Evolutionary conservation across 2,888 invertebrate genomes (phyloP).

Genomic region (Philopedon plagiatum): DNA sequence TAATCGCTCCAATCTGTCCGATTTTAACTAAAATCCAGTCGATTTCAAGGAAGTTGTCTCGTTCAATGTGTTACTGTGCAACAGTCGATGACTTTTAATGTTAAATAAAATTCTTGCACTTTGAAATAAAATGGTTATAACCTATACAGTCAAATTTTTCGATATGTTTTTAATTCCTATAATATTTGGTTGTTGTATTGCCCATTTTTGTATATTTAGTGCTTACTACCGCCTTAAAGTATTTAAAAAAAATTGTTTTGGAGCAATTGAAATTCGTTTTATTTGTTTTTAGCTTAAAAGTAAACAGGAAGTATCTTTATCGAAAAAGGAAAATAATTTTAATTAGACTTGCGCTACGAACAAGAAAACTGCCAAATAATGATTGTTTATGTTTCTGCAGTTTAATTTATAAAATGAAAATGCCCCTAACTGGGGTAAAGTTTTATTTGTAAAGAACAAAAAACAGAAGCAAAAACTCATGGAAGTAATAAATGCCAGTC

Average conservation of each 20-base stretch:
- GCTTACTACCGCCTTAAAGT: too few species aligned
- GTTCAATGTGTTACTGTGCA: not conserved
- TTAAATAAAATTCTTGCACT: not conserved
- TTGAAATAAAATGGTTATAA: too few species aligned
- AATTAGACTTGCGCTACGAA: not conserved
- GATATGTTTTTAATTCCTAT: too few species aligned
- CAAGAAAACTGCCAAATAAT: not conserved
- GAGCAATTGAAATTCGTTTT: too few species aligned
- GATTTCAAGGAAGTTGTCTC: not conserved
- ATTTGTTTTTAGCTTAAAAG: too few species aligned
- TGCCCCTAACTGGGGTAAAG: not conserved
- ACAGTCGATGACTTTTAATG: not conserved
- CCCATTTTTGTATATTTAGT: too few species aligned
- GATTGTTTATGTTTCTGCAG: not conserved
- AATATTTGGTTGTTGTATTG: too few species aligned
- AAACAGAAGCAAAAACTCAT: not conserved
- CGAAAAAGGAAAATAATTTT: not conserved
- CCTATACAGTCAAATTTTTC: too few species aligned
- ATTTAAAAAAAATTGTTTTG: too few species aligned
- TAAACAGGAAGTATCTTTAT: too few species aligned
- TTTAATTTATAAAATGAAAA: not conserved
- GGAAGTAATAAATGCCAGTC: not conserved
- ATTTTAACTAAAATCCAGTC: not conserved
- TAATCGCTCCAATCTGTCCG: not conserved
- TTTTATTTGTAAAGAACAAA: not conserved